These are phyloP conservation scores for Cydia pomonella DNA, from an alignment of 1,140 invertebrate species.

Conservation along the genomic window DNA sequence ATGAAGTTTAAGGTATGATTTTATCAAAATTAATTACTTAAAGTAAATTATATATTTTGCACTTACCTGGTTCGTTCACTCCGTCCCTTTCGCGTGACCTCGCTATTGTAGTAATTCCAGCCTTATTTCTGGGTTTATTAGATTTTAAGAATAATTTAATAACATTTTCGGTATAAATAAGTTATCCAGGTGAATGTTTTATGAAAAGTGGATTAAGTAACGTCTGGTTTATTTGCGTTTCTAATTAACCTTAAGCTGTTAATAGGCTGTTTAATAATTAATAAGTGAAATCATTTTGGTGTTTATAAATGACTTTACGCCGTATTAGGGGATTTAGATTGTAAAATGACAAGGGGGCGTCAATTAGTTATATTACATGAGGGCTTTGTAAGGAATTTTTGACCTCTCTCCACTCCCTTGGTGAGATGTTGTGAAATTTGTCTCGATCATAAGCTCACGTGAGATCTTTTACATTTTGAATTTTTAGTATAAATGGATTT, in stretches of 20 bases:
- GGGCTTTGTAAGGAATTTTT: too few species aligned
- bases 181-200: conserved; percentile 15
- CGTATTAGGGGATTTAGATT: too few species aligned
- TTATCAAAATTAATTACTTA: too few species aligned
- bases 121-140: conserved; percentile 26
- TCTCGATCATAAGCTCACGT: too few species aligned
- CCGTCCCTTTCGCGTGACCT: background rate
- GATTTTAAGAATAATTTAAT: conserved; percentile 26
- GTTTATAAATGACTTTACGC: background rate
- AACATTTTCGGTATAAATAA: conserved; percentile 10
- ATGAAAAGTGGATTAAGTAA: background rate
- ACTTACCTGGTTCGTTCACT: background rate
- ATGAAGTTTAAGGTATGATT: too few species aligned
- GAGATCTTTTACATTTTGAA: too few species aligned
- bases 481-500: too few species aligned
- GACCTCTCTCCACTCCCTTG: too few species aligned
- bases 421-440: too few species aligned
- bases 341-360: too few species aligned
- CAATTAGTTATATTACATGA: too few species aligned
- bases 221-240: background rate
- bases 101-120: conserved; percentile 16
- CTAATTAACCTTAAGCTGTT: background rate
- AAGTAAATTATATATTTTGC: background rate
- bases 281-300: background rate
- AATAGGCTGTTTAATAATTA: background rate